phyloP scores from a whole-genome alignment of 2,113 vertebrate genomes.

The Mustelus asterias region DNA sequence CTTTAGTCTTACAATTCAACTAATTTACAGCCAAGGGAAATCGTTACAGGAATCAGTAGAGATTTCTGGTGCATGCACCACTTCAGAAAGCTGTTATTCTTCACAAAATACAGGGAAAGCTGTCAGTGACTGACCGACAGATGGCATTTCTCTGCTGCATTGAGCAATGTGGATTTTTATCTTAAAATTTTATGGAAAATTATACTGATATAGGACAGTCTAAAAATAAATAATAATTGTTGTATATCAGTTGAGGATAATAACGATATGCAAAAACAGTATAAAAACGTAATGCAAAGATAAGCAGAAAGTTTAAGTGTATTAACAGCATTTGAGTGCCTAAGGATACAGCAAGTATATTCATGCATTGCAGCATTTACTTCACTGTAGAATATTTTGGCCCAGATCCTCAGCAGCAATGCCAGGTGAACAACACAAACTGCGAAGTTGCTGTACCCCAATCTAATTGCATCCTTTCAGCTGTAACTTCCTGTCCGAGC shows the following conservation, averaged over 20 bases:
- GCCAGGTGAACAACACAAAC: neutral
- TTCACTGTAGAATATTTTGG: neutral
- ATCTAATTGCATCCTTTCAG: neutral
- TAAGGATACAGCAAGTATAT: neutral
- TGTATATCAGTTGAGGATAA: neutral
- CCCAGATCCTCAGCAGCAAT: neutral
- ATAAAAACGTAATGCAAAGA: neutral
- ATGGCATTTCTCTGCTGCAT: conserved; percentile 1
- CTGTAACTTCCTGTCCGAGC: neutral
- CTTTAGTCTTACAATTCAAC: neutral
- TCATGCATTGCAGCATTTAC: neutral
- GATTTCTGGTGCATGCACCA: neutral
- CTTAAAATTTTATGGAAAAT: neutral
- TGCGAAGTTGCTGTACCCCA: neutral
- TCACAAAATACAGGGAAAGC: neutral
- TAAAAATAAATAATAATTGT: neutral
- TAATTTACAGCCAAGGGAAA: neutral
- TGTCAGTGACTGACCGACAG: neutral
- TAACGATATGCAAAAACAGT: neutral
- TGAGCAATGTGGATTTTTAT: neutral
- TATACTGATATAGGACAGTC: neutral
- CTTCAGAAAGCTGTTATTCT: conserved; percentile 7
- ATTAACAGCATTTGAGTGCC: neutral
- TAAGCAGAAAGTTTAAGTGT: neutral
- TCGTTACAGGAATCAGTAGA: neutral